phyloP scores from a whole-genome alignment of 1,140 invertebrate species.

The Gryllus bimaculatus region DNA sequence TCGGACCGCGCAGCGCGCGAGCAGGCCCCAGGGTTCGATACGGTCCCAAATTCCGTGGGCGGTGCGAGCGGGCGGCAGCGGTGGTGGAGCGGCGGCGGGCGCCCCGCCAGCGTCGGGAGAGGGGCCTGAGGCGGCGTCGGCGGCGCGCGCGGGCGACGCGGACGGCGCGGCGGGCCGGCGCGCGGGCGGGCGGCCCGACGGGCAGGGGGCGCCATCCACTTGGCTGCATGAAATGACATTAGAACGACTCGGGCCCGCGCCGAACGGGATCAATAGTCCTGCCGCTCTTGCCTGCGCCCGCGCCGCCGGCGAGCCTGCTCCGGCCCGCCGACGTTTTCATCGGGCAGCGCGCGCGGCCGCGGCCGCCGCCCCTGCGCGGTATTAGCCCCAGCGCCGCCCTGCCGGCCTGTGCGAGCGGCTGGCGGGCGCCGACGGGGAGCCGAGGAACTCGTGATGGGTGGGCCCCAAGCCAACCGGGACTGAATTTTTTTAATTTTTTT shows the following conservation, averaged over 20 bases:
- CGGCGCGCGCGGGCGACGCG: neutral
- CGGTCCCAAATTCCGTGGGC: too few species aligned
- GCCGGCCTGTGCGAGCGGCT: too few species aligned
- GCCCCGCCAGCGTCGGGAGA: neutral
- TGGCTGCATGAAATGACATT: constrained; percentile 20
- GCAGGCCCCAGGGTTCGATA: too few species aligned
- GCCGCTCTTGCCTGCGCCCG: constrained; percentile 9
- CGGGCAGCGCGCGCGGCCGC: neutral
- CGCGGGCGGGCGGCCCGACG: neutral
- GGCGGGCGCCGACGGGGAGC: too few species aligned
- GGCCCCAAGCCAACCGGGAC: too few species aligned
- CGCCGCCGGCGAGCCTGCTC: neutral
- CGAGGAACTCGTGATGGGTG: too few species aligned
- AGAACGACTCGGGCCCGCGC: constrained; percentile 12
- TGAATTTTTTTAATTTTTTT: too few species aligned
- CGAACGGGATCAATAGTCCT: constrained; percentile 18
- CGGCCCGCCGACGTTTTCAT: neutral
- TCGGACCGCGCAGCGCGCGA: neutral
- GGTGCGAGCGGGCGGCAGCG: too few species aligned
- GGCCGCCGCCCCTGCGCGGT: too few species aligned
- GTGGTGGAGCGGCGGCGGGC: too few species aligned
- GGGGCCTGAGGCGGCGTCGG: constrained; percentile 1
- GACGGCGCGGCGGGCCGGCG: too few species aligned
- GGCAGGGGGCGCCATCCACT: neutral
- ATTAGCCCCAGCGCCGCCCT: too few species aligned